Evolutionary conservation across 2,888 invertebrate species (phyloP).

Genomic region (Lymantria monacha): DNA sequence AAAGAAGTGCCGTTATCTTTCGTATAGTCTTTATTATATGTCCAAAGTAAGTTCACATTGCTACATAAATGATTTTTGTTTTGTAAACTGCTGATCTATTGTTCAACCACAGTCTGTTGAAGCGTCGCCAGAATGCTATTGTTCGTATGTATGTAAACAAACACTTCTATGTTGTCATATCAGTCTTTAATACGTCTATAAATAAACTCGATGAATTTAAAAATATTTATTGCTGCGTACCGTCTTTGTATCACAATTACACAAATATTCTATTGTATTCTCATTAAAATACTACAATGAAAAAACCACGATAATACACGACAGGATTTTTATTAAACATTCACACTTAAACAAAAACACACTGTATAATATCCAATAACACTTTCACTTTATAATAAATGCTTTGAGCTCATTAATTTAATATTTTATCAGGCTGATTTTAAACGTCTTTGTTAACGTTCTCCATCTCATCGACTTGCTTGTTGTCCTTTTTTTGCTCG

Average conservation of each 20-base stretch:
- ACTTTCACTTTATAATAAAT: constrained; percentile 46
- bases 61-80: constrained; percentile 43
- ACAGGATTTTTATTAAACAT: constrained; percentile 36
- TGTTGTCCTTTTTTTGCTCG: constrained; percentile 54
- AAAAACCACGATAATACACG: constrained; percentile 23
- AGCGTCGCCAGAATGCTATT: constrained; percentile 53
- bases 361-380: constrained; percentile 41
- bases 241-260: constrained; percentile 27
- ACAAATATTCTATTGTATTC: constrained; percentile 32
- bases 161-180: constrained; percentile 71
- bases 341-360: constrained; percentile 35
- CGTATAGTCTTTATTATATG: constrained; percentile 11
- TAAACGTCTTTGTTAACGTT: constrained; percentile 46
- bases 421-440: constrained; percentile 6
- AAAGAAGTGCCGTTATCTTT: background rate
- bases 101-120: constrained; percentile 30
- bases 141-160: constrained; percentile 60
- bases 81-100: constrained; percentile 47
- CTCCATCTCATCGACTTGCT: constrained; percentile 45
- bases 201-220: constrained; percentile 57
- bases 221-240: constrained; percentile 54
- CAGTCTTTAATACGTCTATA: constrained; percentile 60
- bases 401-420: constrained; percentile 33
- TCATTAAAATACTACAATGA: constrained; percentile 11
- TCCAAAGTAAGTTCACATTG: constrained; percentile 38